Percentiles rank a stretch among this genome's conserved stretches.
Conservation (phyloP, 2,797 vertebrate genomes). For the Nothura maculosa region DNA sequence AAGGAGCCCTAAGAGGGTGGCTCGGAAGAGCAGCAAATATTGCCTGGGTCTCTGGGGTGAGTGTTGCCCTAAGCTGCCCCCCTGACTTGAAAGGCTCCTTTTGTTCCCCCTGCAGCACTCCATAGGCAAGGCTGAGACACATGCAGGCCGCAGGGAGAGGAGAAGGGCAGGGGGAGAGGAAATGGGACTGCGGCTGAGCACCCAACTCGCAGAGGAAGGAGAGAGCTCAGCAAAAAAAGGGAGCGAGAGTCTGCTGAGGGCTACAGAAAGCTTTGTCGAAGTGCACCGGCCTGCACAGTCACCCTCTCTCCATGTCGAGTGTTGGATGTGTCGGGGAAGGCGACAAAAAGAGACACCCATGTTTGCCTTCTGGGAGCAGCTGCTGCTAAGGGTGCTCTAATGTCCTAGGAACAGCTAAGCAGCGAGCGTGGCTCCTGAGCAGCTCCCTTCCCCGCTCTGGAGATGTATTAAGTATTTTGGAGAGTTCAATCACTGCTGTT, state of each 20-base stretch:
- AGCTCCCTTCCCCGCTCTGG: neutral
- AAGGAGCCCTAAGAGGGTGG: constrained; percentile 80
- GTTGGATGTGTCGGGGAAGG: neutral
- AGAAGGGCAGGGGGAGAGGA: constrained; percentile 73
- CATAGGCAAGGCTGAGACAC: constrained; percentile 83
- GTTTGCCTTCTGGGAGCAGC: neutral
- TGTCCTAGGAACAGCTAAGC: neutral
- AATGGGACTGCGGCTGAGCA: constrained; percentile 80
- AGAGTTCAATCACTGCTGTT: neutral
- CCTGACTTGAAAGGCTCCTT: constrained; percentile 86
- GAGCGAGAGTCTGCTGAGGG: constrained; percentile 53
- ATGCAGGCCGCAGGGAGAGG: constrained; percentile 85
- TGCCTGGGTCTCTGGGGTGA: constrained; percentile 78
- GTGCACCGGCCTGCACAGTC: neutral
- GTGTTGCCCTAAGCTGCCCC: constrained; percentile 78
- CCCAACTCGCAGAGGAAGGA: constrained; percentile 69
- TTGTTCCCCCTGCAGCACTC: constrained; percentile 88
- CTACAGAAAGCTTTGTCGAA: constrained; percentile 54
- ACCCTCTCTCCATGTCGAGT: neutral
- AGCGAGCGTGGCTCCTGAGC: neutral
- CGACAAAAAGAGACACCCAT: neutral
- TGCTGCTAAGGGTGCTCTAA: neutral
- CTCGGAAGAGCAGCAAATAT: constrained; percentile 86
- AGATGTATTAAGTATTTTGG: neutral
- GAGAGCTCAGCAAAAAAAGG: constrained; percentile 75